Evolutionary conservation across 2,888 invertebrate genomes (phyloP).

Genomic region (Zhuqinia jingwanae): DNA sequence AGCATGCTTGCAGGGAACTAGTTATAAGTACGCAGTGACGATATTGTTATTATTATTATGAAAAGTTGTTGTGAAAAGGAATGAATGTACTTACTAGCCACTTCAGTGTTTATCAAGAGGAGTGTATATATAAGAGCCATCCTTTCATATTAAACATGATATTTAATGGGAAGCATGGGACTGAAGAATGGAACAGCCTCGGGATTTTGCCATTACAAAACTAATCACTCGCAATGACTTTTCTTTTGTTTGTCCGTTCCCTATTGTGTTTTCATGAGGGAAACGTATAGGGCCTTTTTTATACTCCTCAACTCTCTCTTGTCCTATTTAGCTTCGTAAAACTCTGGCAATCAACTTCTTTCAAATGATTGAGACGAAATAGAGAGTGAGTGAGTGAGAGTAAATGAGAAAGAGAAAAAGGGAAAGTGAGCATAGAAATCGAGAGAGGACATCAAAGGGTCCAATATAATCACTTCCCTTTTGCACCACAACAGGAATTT

Average conservation of each 20-base stretch:
- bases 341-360: slow-evolving; percentile 64
- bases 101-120: slow-evolving; percentile 59
- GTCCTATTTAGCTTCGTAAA: slow-evolving; percentile 52
- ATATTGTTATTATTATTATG: slow-evolving; percentile 41
- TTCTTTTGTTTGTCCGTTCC: slow-evolving; percentile 65
- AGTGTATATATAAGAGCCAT: slow-evolving; percentile 54
- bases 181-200: slow-evolving; percentile 64
- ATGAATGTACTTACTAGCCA: slow-evolving; percentile 48
- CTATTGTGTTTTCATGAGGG: slow-evolving; percentile 33
- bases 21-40: neutral
- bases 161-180: slow-evolving; percentile 72
- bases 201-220: slow-evolving; percentile 72
- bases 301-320: slow-evolving; percentile 53
- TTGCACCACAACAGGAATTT: neutral
- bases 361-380: slow-evolving; percentile 47
- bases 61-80: slow-evolving; percentile 54
- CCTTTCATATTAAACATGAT: slow-evolving; percentile 71
- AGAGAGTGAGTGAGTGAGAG: slow-evolving; percentile 5
- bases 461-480: slow-evolving; percentile 26
- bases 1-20: neutral
- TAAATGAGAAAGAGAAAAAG: neutral
- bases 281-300: slow-evolving; percentile 43
- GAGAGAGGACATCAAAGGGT: slow-evolving; percentile 38
- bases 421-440: slow-evolving; percentile 6
- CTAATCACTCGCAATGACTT: slow-evolving; percentile 72